phyloP scores from a whole-genome alignment of 2,797 vertebrate genomes.

The Dromococcyx pavoninus region DNA sequence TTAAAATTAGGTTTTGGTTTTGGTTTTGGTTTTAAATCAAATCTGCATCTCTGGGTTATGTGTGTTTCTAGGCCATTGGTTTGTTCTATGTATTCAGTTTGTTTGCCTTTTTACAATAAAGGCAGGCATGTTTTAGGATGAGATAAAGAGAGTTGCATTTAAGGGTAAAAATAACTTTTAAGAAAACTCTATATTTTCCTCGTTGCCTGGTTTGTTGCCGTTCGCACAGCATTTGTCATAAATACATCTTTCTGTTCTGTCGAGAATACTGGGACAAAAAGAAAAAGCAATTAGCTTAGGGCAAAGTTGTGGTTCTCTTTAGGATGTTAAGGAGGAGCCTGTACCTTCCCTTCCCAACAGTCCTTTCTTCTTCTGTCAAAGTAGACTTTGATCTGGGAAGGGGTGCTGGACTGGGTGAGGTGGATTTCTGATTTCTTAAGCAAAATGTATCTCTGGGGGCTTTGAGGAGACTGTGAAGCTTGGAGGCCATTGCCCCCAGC shows the following conservation, averaged over 20 bases:
- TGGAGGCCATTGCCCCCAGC: background rate
- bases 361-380: rapidly evolving
- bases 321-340: background rate
- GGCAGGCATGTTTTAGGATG: background rate
- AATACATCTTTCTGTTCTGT: background rate
- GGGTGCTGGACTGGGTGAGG: too few species aligned
- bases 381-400: background rate
- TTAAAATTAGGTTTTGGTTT: background rate
- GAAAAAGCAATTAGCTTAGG: background rate
- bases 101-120: background rate
- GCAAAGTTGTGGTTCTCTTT: background rate
- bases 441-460: background rate
- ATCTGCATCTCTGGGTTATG: background rate
- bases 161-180: background rate
- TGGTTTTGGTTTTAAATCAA: background rate
- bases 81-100: background rate
- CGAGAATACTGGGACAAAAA: background rate
- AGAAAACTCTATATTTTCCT: background rate
- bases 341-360: background rate
- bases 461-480: too few species aligned
- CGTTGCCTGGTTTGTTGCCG: background rate
- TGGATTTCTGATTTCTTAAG: background rate
- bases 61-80: background rate
- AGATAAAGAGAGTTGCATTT: background rate
- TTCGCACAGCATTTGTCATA: background rate